Evolutionary conservation across 2,888 invertebrate genomes (phyloP), one percentile per base, ranked within the genome.

Genomic region (Archips xylosteana): DNA sequence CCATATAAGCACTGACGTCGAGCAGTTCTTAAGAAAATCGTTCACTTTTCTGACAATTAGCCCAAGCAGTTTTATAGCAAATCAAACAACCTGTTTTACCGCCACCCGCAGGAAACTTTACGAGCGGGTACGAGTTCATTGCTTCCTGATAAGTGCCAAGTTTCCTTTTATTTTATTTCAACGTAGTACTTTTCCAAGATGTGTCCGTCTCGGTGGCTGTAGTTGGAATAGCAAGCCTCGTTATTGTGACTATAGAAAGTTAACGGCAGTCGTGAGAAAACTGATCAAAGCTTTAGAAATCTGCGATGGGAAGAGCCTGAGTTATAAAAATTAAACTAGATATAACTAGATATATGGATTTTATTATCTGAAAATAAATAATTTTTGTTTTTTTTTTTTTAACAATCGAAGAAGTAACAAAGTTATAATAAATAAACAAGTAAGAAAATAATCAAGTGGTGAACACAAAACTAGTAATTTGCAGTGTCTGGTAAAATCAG

Each of bases 81-180:
- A 73, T 62, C 63, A 49, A 63, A 61, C 54, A 63, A 68, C 73
- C 65, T 68, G 68, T 63, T 73, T 73, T 68, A 73, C 47, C 34
- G 49, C 68, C 51, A 15, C 36, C 65, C 12, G 61, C 57, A 9
- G 57, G 54, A 54, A 47, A 68, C 23, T 68, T 68, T 15, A 63
- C 68, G 67, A 57, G 45, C 23, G 34, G 34, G 34, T 51, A 62
- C 13, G 66, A 61, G 23, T 68, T 73, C 73, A 73, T 73, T 67
- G 68, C 68, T 73, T 66, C 39, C 9, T 10, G 39, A 61, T 71
- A 66, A 66, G 49, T 39, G 64, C 23, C 45, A 62, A 71, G 45
- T 49, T 65, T 65, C 39, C 65, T 13, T 51, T 61, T 61, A 61
- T 36, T 54, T 39, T 39, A 65, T 51, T 65, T 47, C 23, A n/a